These are phyloP conservation scores for Schlechtendalia chinensis DNA, from an alignment of 1,140 invertebrate species.

Conservation along the genomic window DNA sequence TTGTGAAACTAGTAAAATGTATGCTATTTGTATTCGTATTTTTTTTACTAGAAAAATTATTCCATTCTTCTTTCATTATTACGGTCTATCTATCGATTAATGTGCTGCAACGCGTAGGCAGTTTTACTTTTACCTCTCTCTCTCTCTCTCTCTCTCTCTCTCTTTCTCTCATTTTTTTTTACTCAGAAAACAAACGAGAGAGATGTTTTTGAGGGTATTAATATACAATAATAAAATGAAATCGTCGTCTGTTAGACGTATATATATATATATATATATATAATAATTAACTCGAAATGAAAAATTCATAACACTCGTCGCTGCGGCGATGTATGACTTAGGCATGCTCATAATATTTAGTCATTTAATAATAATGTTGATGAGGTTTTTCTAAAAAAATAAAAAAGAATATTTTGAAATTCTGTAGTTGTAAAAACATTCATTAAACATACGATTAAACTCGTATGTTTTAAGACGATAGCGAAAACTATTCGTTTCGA, in stretches of 20 bases:
- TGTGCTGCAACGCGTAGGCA: background rate
- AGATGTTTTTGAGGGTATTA: background rate
- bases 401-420: background rate
- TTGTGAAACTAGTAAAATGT: background rate
- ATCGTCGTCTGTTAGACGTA: background rate
- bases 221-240: background rate
- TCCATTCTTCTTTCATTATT: background rate
- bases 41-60: background rate
- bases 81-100: background rate
- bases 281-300: background rate
- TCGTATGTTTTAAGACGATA: conserved; percentile 11
- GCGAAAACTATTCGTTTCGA: background rate
- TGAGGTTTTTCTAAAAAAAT: background rate
- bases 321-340: background rate
- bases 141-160: conserved; percentile 10
- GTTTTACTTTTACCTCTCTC: background rate
- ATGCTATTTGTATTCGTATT: background rate
- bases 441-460: background rate
- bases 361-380: background rate
- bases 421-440: conserved; percentile 26
- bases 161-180: background rate
- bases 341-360: conserved; percentile 34
- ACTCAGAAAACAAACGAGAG: background rate
- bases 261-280: background rate
- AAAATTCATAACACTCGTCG: background rate